A percentile compares a stretch with the other conserved stretches of the same genome.
Conservation (phyloP, 2,797 vertebrate genomes). For the Salmo trutta region DNA sequence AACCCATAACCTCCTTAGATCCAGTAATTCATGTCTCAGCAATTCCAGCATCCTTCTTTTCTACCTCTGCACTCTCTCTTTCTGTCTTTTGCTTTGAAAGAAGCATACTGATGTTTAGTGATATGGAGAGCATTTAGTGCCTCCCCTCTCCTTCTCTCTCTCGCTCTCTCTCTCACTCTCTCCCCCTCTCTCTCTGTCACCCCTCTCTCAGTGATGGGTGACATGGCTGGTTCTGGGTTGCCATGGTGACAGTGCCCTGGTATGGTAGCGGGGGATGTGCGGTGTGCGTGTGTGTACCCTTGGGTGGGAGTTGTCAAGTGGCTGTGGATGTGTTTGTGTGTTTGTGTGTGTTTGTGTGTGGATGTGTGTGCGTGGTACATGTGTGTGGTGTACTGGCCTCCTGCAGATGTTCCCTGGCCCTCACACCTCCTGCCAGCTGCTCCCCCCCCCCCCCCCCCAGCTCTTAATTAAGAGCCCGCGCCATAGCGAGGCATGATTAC, state of each 20-base stretch:
- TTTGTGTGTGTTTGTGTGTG: conserved; percentile 1
- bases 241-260: conserved; percentile 91
- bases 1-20: background rate
- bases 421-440: conserved; percentile 94
- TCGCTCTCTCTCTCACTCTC: conserved; percentile 40
- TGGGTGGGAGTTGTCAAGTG: conserved; percentile 36
- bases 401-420: conserved; percentile 97
- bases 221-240: conserved; percentile 93
- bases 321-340: conserved; percentile 4
- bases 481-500: conserved; percentile 85
- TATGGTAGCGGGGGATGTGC: conserved; percentile 48
- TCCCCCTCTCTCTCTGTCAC: conserved; percentile 58
- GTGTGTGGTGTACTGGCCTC: conserved; percentile 51
- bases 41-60: background rate
- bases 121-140: conserved; percentile 60
- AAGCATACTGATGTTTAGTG: conserved; percentile 40
- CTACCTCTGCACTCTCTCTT: conserved; percentile 1
- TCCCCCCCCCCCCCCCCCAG: conserved; percentile 85
- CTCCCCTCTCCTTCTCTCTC: conserved; percentile 23
- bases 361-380: background rate
- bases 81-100: conserved; percentile 52
- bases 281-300: conserved; percentile 7
- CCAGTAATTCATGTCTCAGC: background rate
- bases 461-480: conserved; percentile 96
- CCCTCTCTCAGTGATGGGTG: conserved; percentile 71